Evolutionary conservation across 2,797 vertebrate genomes (phyloP).

Genomic region (Ficedula albicollis): DNA sequence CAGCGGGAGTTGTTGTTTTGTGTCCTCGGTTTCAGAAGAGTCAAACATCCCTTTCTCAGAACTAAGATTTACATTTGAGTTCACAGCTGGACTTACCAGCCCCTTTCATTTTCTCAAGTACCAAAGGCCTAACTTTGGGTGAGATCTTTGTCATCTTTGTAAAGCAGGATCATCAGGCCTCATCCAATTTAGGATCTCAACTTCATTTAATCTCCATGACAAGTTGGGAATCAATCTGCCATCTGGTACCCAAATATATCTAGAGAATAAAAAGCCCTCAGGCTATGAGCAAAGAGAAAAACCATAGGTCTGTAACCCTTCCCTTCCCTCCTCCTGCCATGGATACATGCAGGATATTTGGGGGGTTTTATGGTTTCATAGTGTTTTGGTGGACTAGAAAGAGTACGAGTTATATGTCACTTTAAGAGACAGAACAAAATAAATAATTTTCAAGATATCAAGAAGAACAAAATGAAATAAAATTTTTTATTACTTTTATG

Average conservation of each 20-base stretch:
- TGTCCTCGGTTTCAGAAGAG: background rate
- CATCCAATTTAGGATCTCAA: background rate
- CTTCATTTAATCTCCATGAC: constrained; percentile 34
- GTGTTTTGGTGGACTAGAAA: background rate
- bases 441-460: background rate
- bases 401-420: background rate
- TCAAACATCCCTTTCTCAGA: background rate
- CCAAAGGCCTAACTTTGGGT: background rate
- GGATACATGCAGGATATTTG: background rate
- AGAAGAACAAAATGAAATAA: background rate
- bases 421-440: background rate
- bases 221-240: constrained; percentile 8
- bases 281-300: background rate
- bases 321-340: background rate
- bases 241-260: constrained; percentile 32
- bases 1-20: accelerated
- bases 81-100: background rate
- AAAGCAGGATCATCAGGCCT: background rate
- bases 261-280: constrained; percentile 3
- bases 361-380: background rate
- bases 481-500: background rate
- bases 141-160: background rate
- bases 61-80: background rate
- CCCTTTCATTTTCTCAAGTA: background rate
- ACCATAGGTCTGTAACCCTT: background rate